Evolutionary conservation across 2,113 vertebrate species (phyloP), one percentile per base, ranked within the genome.

Genomic region (Phyllostomus discolor): DNA sequence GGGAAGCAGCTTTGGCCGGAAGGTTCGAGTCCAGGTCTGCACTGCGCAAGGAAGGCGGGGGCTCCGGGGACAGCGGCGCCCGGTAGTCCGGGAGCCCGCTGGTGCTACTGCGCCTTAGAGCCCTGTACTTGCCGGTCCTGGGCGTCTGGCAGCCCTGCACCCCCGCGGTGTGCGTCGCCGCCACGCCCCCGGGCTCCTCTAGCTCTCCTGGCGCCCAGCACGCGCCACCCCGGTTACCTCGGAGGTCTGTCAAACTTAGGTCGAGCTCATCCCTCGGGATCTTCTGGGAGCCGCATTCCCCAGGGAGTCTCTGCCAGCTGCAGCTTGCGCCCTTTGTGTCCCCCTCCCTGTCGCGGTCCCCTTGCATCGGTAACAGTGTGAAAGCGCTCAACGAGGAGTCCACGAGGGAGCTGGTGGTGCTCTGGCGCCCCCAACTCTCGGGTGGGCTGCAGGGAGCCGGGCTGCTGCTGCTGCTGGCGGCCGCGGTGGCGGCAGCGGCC

Each of bases 371-470:
- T 78, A 98, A 94, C 70, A 99, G 97, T 50, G 99, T 99, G 95
- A 99, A 99, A 72, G 99, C 98, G 20, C 99, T 99, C 66, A 99
- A 97, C 0, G 99, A 99, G 81, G 99, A 99, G 57, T 98, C 98
- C 38, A 99, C 97, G 6, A 99, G 99, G 88, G 99, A 99, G 67
- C 98, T 99, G 96, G 99, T 98, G 0, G 98, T 98, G 95, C 98
- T 98, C 90, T 48, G 98, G 41, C 52, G 97, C 46, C 95, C 98
- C 86, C 98, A 98, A 90, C 97, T 98, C 91, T 95, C 98, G 0
- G 97, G 52, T 0, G 98, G 98, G 95, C 98, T 98, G 95, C 98
- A 95, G 73, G 97, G 98, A 0, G 98, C 98, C 24, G 98, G 95
- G 73, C 90, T 96, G 95, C 96, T 85, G 72, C 83, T 5, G 76